phyloP scores from a whole-genome alignment of 2,113 vertebrate species.

The Alces alces region DNA sequence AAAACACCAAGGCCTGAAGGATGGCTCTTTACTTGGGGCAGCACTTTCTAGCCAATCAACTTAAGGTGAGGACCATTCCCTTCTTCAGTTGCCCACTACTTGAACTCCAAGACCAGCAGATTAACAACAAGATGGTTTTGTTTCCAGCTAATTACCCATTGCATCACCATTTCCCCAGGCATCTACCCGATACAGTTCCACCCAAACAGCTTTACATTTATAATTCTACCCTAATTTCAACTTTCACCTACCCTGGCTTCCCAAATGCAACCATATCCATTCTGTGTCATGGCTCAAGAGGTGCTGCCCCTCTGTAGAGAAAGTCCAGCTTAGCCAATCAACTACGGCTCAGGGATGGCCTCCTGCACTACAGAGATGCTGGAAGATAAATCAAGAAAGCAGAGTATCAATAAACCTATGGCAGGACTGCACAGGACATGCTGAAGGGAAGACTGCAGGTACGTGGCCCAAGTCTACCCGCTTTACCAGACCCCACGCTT shows the following conservation, averaged over 20 bases:
- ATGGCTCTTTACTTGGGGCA: background rate
- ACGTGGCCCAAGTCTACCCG: background rate
- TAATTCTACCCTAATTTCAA: background rate
- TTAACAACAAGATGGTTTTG: background rate
- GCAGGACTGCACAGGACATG: background rate
- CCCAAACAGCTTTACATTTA: background rate
- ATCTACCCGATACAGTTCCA: background rate
- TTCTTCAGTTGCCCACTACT: background rate
- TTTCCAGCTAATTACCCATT: background rate
- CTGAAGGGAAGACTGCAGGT: background rate
- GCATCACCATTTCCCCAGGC: background rate
- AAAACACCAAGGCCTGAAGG: background rate
- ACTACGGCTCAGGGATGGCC: background rate
- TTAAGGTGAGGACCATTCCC: background rate
- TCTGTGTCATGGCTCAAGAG: background rate
- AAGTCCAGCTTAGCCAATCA: background rate
- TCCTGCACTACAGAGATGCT: background rate
- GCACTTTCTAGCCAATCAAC: background rate
- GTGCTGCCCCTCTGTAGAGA: background rate
- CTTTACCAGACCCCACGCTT: too few species aligned
- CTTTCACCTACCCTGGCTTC: background rate
- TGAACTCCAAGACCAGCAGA: background rate
- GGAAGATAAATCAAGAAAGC: background rate
- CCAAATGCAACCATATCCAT: background rate
- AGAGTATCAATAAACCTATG: background rate